phyloP scores from a whole-genome alignment of 2,888 invertebrate genomes.

The Pycnomerus fuliginosus region DNA sequence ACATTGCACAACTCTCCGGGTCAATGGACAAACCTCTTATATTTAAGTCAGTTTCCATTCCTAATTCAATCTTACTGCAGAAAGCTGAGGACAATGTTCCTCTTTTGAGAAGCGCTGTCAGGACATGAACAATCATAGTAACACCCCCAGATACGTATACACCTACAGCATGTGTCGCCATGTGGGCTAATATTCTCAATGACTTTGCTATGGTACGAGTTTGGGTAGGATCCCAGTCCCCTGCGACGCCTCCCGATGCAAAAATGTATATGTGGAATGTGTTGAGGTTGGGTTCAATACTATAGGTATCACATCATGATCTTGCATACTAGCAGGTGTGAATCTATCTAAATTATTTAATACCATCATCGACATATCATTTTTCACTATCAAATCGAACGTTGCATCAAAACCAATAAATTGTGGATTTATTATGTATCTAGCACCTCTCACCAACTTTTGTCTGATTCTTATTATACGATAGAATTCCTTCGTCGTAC shows the following conservation, averaged over 20 bases:
- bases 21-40: background rate
- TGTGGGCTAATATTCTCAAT: too few species aligned
- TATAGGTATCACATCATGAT: background rate
- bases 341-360: background rate
- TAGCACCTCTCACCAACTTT: background rate
- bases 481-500: background rate
- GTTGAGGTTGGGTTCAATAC: background rate
- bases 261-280: too few species aligned
- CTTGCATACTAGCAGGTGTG: background rate
- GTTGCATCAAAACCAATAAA: background rate
- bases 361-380: background rate
- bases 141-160: too few species aligned
- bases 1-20: background rate
- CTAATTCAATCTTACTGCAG: background rate
- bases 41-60: background rate
- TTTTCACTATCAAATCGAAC: background rate
- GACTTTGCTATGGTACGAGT: too few species aligned
- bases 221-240: too few species aligned
- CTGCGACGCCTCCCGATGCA: too few species aligned
- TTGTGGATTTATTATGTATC: background rate
- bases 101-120: background rate
- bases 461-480: background rate
- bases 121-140: background rate
- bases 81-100: background rate
- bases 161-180: too few species aligned